These are phyloP conservation scores for Chrysocyon brachyurus DNA, from an alignment of 2,797 vertebrate genomes.

Conservation along the genomic window DNA sequence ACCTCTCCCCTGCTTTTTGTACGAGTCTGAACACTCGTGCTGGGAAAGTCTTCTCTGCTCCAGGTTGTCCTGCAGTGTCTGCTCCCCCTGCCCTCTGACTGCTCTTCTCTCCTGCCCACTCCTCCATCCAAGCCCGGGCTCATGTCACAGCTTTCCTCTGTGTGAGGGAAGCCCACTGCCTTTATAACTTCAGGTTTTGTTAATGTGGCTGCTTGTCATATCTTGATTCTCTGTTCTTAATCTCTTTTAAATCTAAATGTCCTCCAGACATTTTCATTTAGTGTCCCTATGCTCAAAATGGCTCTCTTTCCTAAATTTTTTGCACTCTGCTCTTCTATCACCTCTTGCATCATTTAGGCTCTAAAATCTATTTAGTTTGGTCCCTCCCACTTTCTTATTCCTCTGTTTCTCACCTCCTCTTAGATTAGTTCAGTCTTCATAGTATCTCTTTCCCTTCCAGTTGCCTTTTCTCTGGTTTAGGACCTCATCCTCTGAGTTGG, in stretches of 20 bases:
- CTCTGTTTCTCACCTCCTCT: neutral
- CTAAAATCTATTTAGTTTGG: neutral
- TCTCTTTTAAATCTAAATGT: neutral
- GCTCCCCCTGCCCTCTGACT: neutral
- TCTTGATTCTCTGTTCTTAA: neutral
- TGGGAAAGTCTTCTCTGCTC: neutral
- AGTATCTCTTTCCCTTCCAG: neutral
- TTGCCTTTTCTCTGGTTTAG: neutral
- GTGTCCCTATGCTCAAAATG: neutral
- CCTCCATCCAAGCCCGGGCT: neutral
- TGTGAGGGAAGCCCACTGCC: neutral
- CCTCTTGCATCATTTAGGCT: neutral
- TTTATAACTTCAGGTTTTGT: neutral
- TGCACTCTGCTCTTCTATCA: neutral
- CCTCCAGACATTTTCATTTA: neutral
- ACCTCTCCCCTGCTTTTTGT: neutral
- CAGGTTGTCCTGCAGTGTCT: fast-evolving
- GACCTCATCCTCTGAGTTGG: neutral
- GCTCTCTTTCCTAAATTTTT: neutral
- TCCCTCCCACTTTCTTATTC: neutral
- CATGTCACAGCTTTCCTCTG: neutral
- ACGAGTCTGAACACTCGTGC: neutral
- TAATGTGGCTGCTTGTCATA: neutral
- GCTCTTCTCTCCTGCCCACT: neutral
- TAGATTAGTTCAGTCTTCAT: neutral